Conservation (phyloP, 2,797 vertebrate genomes). For the Loriculus beryllinus region DNA sequence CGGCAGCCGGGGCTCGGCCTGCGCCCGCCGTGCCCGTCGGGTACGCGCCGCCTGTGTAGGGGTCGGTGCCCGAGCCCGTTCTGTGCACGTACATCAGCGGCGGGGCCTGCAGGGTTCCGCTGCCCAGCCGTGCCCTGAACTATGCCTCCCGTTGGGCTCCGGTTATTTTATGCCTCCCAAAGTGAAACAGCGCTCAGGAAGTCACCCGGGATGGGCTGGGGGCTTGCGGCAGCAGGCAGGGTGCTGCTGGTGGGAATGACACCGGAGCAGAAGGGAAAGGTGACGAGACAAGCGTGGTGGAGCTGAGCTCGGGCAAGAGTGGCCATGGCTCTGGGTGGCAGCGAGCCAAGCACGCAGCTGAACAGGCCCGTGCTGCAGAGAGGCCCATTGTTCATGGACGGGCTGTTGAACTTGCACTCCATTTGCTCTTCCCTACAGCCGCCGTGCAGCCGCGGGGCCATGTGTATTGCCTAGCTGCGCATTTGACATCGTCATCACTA, state of each 20-base stretch:
- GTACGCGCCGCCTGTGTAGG: not conserved
- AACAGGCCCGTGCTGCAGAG: not conserved
- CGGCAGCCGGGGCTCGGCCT: not conserved
- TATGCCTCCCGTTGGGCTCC: rapidly evolving
- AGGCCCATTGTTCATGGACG: not conserved
- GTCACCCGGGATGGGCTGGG: not conserved
- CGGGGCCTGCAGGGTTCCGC: not conserved
- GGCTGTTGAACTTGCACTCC: not conserved
- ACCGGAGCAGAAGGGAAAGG: not conserved
- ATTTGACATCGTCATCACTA: not conserved
- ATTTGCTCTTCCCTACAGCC: not conserved
- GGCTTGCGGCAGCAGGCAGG: not conserved
- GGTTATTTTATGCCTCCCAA: rapidly evolving
- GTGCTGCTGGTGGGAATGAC: not conserved
- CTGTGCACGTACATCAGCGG: not conserved
- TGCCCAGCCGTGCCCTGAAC: not conserved
- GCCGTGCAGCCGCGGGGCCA: not conserved
- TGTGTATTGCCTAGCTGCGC: not conserved
- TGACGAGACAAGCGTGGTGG: not conserved
- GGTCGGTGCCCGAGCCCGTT: not conserved
- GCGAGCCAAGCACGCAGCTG: not conserved
- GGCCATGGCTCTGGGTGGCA: not conserved
- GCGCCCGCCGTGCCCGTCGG: not conserved
- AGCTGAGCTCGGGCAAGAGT: not conserved
- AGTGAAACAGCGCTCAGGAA: not conserved